Evolutionary conservation across 2,113 vertebrate genomes (phyloP).

Genomic region (Colaptes auratus): DNA sequence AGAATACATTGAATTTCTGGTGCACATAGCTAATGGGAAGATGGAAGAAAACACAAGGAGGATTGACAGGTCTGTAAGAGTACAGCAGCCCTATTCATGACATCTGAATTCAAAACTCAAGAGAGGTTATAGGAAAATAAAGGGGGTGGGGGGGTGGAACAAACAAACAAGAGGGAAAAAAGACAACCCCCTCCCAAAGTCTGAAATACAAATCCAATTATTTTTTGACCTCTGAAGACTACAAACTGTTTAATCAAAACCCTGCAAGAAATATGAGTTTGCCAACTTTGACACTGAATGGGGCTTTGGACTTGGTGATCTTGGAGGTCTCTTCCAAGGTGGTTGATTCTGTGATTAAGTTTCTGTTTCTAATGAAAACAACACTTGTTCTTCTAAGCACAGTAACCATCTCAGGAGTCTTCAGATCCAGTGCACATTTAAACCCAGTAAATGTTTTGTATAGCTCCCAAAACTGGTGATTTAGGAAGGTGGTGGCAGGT

Average conservation of each 20-base stretch:
- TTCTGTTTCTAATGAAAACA: background rate
- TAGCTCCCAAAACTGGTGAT: background rate
- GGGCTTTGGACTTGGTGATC: background rate
- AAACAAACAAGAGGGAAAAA: too few species aligned
- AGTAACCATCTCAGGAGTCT: background rate
- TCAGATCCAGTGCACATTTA: background rate
- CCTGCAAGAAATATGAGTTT: background rate
- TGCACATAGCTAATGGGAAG: conserved; percentile 88
- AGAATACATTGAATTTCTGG: conserved; percentile 87
- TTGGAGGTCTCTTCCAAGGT: too few species aligned
- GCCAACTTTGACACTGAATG: background rate
- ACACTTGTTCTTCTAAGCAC: background rate
- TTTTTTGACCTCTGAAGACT: background rate
- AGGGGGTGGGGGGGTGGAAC: too few species aligned
- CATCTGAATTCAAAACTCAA: background rate
- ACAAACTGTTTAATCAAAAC: background rate
- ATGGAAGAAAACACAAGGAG: conserved; percentile 90
- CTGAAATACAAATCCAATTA: background rate
- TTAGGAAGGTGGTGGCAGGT: background rate
- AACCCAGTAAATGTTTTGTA: background rate
- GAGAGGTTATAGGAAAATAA: background rate
- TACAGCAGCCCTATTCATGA: background rate
- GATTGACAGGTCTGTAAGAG: conserved; percentile 84
- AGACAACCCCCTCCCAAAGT: background rate
- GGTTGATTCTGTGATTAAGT: too few species aligned